Evolutionary conservation across 2,888 invertebrate species (phyloP).

Genomic region (Campoplex nolae): DNA sequence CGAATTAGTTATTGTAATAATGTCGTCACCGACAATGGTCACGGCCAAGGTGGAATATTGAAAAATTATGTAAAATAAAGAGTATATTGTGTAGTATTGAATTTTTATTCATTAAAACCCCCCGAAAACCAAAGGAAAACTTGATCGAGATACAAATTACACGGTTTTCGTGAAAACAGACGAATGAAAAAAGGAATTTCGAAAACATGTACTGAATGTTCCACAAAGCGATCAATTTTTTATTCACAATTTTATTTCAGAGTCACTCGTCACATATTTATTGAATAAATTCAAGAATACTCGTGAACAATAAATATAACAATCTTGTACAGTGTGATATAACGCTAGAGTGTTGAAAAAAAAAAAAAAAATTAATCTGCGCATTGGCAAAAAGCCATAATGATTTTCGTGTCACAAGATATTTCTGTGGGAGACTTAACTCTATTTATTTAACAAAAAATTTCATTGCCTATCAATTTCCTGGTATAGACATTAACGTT

Average conservation of each 20-base stretch:
- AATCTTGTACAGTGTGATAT: background rate
- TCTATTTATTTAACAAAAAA: background rate
- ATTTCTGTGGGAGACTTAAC: background rate
- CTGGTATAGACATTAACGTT: background rate
- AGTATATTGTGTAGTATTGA: conserved; percentile 81
- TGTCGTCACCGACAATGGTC: conserved; percentile 72
- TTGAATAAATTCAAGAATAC: background rate
- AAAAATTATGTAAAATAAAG: conserved; percentile 82
- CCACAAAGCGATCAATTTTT: background rate
- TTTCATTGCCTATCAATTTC: background rate
- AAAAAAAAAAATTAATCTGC: background rate
- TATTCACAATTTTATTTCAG: background rate
- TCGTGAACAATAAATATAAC: conserved; percentile 5
- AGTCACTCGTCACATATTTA: background rate
- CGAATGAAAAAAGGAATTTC: background rate
- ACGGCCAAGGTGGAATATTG: conserved; percentile 77
- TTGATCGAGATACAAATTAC: background rate
- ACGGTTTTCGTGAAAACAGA: background rate
- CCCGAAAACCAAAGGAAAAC: background rate
- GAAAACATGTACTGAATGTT: background rate
- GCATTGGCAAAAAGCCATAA: background rate
- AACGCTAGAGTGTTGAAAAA: background rate
- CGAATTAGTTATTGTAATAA: conserved; percentile 80
- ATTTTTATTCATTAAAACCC: conserved; percentile 4
- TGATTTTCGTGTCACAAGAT: background rate